Percentiles rank a stretch among this genome's conserved stretches.
Conservation (phyloP, 2,888 invertebrate species). For the Macropis europaea region DNA sequence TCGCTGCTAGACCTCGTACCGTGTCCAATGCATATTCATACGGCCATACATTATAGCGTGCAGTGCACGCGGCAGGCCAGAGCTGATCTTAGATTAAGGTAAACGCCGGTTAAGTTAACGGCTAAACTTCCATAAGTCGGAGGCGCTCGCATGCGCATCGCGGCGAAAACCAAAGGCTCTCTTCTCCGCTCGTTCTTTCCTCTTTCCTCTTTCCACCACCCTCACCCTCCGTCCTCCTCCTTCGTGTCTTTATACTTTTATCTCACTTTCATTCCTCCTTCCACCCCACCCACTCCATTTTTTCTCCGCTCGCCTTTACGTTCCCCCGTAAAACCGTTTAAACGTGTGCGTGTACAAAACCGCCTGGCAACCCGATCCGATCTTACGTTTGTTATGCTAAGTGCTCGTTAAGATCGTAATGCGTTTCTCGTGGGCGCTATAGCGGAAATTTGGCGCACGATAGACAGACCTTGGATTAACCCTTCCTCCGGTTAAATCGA, state of each 20-base stretch:
- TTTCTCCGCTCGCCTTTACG: background rate
- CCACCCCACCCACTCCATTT: too few species aligned
- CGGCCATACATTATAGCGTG: conserved; percentile 76
- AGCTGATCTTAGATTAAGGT: conserved; percentile 80
- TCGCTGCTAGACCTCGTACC: conserved; percentile 67
- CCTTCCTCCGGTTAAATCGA: too few species aligned
- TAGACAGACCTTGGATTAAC: too few species aligned
- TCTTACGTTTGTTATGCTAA: conserved; percentile 78
- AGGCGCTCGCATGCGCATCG: conserved; percentile 76
- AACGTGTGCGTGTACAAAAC: conserved; percentile 53
- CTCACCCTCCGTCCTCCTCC: background rate
- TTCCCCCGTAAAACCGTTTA: background rate
- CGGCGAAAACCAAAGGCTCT: conserved; percentile 43
- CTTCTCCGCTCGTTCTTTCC: background rate
- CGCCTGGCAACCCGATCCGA: conserved; percentile 72
- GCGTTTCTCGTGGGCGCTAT: conserved; percentile 65
- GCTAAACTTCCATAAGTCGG: conserved; percentile 78
- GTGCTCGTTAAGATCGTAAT: conserved; percentile 78
- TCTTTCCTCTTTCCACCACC: too few species aligned
- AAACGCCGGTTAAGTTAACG: conserved; percentile 81
- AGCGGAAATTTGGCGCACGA: conserved; percentile 67
- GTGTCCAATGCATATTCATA: conserved; percentile 80
- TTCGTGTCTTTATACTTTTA: background rate
- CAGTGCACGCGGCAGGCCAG: conserved; percentile 67
- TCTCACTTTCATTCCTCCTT: background rate